phyloP scores from a whole-genome alignment of 2,888 invertebrate species.

The Drosophila pseudotakahashii region DNA sequence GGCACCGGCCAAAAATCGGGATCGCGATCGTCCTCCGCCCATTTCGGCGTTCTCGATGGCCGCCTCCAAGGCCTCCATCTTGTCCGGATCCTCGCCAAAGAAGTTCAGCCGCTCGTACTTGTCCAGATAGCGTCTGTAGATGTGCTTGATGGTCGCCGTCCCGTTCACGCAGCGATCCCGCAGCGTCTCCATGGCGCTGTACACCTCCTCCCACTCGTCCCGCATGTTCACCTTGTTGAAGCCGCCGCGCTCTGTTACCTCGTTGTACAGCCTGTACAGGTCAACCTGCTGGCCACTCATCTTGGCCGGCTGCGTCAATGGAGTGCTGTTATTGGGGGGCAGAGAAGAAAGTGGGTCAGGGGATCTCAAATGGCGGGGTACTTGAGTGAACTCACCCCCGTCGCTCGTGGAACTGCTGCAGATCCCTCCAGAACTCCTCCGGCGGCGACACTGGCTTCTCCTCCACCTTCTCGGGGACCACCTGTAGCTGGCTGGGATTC shows the following conservation, averaged over 20 bases:
- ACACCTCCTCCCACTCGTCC: conserved; percentile 94
- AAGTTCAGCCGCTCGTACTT: conserved; percentile 96
- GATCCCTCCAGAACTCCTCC: conserved; percentile 86
- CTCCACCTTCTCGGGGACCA: conserved; percentile 53
- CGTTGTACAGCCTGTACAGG: conserved; percentile 94
- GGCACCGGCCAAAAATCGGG: conserved; percentile 83
- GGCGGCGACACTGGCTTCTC: conserved; percentile 62
- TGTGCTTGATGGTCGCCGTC: conserved; percentile 92
- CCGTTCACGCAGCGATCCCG: conserved; percentile 95
- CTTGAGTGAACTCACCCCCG: conserved; percentile 89
- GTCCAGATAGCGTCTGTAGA: conserved; percentile 92
- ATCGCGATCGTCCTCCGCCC: conserved; percentile 90
- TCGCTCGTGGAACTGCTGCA: conserved; percentile 95
- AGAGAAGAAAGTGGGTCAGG: background rate
- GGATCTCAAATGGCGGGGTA: conserved; percentile 48
- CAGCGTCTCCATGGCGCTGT: conserved; percentile 90
- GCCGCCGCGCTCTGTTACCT: conserved; percentile 96
- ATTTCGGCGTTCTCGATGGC: conserved; percentile 85
- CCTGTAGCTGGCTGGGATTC: conserved; percentile 46
- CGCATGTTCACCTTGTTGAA: conserved; percentile 97
- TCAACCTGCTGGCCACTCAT: conserved; percentile 96
- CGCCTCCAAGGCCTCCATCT: conserved; percentile 87
- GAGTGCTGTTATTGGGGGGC: conserved; percentile 84
- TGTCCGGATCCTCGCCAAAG: conserved; percentile 94
- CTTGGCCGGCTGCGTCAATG: conserved; percentile 87